A percentile compares a stretch with the other conserved stretches of the same genome.
Evolutionary conservation across 2,797 vertebrate species (phyloP).

Genomic region (Sternotherus odoratus): DNA sequence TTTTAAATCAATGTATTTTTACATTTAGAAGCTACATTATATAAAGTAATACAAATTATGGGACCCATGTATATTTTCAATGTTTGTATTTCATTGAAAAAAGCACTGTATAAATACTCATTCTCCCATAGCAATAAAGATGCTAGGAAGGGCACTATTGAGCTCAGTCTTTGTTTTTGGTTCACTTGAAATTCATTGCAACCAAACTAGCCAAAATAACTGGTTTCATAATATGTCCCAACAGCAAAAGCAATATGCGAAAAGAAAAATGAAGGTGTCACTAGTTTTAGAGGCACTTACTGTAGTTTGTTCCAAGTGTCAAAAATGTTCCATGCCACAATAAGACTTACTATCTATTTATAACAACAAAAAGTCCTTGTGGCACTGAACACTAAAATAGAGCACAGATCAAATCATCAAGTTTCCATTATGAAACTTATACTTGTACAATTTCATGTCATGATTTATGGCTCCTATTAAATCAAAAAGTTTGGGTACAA

Average conservation of each 20-base stretch:
- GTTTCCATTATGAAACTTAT: conserved; percentile 58
- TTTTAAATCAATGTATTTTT: background rate
- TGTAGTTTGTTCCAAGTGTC: background rate
- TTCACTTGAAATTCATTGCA: conserved; percentile 26
- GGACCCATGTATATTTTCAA: background rate
- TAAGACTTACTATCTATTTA: conserved; percentile 32
- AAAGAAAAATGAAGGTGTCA: conserved; percentile 25
- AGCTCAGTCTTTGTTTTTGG: conserved; percentile 2
- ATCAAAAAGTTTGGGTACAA: conserved; percentile 61
- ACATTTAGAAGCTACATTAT: background rate
- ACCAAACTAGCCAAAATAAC: background rate
- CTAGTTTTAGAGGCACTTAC: background rate
- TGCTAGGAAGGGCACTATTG: background rate
- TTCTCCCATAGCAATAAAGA: background rate
- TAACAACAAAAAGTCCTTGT: conserved; percentile 1
- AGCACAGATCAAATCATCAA: conserved; percentile 41
- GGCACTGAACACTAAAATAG: conserved; percentile 22
- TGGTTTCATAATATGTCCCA: conserved; percentile 39
- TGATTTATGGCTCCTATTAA: conserved; percentile 76
- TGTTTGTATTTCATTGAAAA: background rate
- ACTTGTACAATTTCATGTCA: conserved; percentile 44
- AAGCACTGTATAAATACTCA: background rate
- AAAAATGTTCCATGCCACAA: conserved; percentile 1
- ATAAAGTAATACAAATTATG: background rate
- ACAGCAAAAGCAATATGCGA: conserved; percentile 25